phyloP scores from a whole-genome alignment of 1,140 invertebrate species.

The Amphibalanus amphitrite region DNA sequence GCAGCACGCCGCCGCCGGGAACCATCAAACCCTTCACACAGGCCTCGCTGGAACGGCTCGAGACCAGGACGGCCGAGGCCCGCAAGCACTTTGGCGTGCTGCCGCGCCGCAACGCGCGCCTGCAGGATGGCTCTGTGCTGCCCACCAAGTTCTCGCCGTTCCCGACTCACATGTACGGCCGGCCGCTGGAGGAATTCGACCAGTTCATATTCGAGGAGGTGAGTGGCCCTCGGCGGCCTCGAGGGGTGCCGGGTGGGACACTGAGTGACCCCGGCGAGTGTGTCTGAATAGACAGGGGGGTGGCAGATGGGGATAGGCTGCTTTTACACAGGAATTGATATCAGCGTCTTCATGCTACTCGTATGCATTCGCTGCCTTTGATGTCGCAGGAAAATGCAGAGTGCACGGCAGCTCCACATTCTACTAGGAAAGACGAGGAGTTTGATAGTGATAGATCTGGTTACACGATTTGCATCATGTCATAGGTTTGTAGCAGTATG shows the following conservation, averaged over 20 bases:
- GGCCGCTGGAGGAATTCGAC: constrained; percentile 85
- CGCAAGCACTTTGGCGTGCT: constrained; percentile 21
- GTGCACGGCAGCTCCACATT: no score
- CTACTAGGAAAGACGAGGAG: no score
- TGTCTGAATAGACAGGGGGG: background rate
- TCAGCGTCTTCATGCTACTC: no score
- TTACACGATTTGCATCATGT: no score
- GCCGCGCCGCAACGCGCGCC: constrained; percentile 18
- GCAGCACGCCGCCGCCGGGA: constrained; percentile 7
- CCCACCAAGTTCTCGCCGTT: constrained; percentile 73
- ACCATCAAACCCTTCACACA: constrained; percentile 19
- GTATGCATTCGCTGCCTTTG: no score
- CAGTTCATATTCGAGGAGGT: constrained; percentile 92
- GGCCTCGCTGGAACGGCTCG: constrained; percentile 19
- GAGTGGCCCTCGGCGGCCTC: constrained; percentile 23
- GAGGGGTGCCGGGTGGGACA: no score
- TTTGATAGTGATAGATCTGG: no score
- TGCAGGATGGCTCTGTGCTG: constrained; percentile 58
- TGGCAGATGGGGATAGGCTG: background rate
- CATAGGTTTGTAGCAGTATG: no score
- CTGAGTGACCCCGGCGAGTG: background rate
- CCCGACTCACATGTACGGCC: constrained; percentile 52
- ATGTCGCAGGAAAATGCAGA: no score
- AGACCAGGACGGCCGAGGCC: constrained; percentile 18
- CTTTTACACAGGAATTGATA: no score